Conservation (phyloP, 2,888 invertebrate genomes). For the Laspeyria flexula region DNA sequence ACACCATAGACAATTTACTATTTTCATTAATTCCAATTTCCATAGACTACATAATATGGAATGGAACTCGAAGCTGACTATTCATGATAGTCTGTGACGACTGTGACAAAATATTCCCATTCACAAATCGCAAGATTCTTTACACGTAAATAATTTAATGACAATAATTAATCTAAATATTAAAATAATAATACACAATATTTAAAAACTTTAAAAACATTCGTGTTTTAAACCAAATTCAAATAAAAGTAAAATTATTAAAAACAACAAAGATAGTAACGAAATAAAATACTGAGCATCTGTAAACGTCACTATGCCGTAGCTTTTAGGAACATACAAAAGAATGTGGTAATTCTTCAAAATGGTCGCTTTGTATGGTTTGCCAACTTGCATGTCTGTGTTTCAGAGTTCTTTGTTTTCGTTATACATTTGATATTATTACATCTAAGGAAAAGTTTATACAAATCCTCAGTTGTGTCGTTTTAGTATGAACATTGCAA, state of each 20-base stretch:
- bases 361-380: constrained; percentile 90
- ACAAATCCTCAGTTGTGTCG: constrained; percentile 51
- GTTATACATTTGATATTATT: constrained; percentile 63
- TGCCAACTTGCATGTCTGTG: constrained; percentile 87
- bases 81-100: background rate
- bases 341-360: constrained; percentile 91
- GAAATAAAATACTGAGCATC: constrained; percentile 36
- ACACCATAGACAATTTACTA: background rate
- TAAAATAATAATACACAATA: background rate
- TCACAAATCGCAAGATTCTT: background rate
- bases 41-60: background rate
- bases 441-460: constrained; percentile 55
- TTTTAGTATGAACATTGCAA: constrained; percentile 52
- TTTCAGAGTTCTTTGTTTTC: constrained; percentile 85
- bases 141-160: too few species aligned
- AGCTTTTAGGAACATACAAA: constrained; percentile 77
- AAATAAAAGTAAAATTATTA: background rate
- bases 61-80: background rate
- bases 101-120: background rate
- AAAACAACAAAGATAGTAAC: constrained; percentile 6
- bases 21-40: too few species aligned
- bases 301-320: constrained; percentile 63
- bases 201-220: background rate
- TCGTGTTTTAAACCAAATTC: background rate
- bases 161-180: too few species aligned